Evolutionary conservation across 2,888 invertebrate species (phyloP), one percentile per base, ranked within the genome.

Genomic region (Anthrax anthrax): DNA sequence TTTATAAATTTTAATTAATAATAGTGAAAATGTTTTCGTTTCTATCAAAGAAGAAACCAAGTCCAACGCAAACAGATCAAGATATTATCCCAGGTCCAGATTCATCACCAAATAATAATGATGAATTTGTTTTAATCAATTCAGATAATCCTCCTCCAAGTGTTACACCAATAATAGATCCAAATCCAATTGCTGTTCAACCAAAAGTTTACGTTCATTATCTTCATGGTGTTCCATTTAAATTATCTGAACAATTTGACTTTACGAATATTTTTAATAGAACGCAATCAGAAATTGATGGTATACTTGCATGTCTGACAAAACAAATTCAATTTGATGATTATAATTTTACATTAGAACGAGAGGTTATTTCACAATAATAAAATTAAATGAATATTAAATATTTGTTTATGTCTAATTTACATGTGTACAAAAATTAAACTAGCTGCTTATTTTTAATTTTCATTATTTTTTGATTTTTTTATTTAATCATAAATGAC

Each of bases 21-120:
- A n/a, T n/a, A n/a, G n/a, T n/a, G n/a, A 40, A 27, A 32, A 46
- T 50, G 50, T 50, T 50, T 38, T 39, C 48, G 2, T 44, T 50
- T 32, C 48, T 50, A 18, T 44, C 48, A 27, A 50, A 50, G 17
- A 34, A 39, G 27, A 46, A 40, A 12, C 41, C 47, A 6, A 46
- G 46, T 14, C 36, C 48, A 18, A 40, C 50, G 2, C 44, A 44
- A 16, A 44, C 46, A 19, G 41, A 23, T 3, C 29, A 32, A 8
- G 47, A 46, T 37, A 44, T 48, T 10, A 50, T 50, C 13, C 50
- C 50, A 10, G 44, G 48, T 9, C 50, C 40, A 18, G 42, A 47
- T 17, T n/a, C 46, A 4, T 23, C 43, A 2, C 5, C 46, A 5
- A 16, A 41, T 2, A 44, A 46, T 12, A 16, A 18, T 14, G 48